Base-by-base conservation (phyloP, 2,113 vertebrate genomes). In the Oryzias celebensis region DNA sequence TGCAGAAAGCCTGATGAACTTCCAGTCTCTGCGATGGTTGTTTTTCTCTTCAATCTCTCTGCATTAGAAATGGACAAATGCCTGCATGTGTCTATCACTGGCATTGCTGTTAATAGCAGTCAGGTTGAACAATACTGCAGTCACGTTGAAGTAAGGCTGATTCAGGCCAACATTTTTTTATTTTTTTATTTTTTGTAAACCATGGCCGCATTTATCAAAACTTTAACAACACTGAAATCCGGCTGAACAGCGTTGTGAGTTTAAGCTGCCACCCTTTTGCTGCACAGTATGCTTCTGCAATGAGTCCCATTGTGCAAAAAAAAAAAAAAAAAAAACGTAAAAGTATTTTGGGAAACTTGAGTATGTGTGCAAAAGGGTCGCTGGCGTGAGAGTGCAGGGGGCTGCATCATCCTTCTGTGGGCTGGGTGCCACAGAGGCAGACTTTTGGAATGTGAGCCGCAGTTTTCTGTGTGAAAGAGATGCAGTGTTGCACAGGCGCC, bases 311-410 rank as follows among this genome's bases (percentile, higher is more conserved):
- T 86, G 80, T 87, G 71, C 62, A 52, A 28, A 43, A 60, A 60
- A 68, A 12, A 62, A 78, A 68, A 59, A 52, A 28, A 43, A 60
- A 60, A 68, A 18, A 62, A 78, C 78, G 60, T 52, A 58, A 28
- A 59, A 57, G 67, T 89, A 86, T 88, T 88, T 88, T 88, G 75
- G 85, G 82, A 81, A 83, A 77, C 47, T 83, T 71, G 65, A 72
- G 46, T 71, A 73, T 31, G 70, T 68, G 64, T 45, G 59, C 66
- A 44, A 65, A 72, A 61, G 65, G 67, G 77, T 81, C 49, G 78
- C 73, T 81, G 69, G 56, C 42, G 1, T 80, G 75, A 76, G 71
- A 79, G 81, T 42, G 42, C 14, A 22, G 55, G 26, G 56, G 49
- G 57, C 57, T 80, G 72, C 78, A 66, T 84, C 57, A 46, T 68